Evolutionary conservation across 2,797 vertebrate genomes (phyloP), one percentile per base, ranked within the genome.

Genomic region (Melanotaenia boesemani): DNA sequence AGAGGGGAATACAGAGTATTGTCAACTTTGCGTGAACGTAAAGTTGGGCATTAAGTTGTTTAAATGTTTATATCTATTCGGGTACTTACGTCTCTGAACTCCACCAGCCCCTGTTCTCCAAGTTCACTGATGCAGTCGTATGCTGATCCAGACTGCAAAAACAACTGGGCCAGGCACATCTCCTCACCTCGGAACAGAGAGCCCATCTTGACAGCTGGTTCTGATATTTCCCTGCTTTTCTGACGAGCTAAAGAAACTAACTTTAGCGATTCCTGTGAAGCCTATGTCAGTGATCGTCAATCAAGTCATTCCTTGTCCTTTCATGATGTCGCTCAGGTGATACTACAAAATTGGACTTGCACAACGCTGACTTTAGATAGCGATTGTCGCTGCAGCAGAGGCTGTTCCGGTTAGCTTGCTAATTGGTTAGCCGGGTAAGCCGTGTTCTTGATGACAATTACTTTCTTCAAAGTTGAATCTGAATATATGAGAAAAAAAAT

Each of bases 81-180:
- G 0, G 13, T 73, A 97, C 98, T 98, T 90, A 99, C 98, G 80
- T 99, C 98, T 95, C 98, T 95, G 92, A 99, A 99, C 90, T 99
- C 97, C 59, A 95, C 97, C 65, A 99, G 95, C n/a, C 97, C 97
- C 72, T 95, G 92, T 83, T 99, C 98, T 74, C 98, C 98, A 6
- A 98, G 96, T 80, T 97, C 97, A 87, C 93, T 97, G 92, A 99
- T 96, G 88, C 98, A 98, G 92, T 99, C 97, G 86, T 99, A 99
- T 2, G 97, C 96, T 10, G 98, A 97, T 3, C 96, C 97, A 2
- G 97, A 95, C 95, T 98, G 97, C 5, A 99, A 95, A 71, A 99
- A 99, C 63, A 99, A 95, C 91, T 98, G 98, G 70, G 96, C 96
- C 96, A 98, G 92, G 85, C 97, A 98, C 96, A 99, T 94, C 71